phyloP scores from a whole-genome alignment of 2,113 vertebrate genomes.

The Podilymbus podiceps region DNA sequence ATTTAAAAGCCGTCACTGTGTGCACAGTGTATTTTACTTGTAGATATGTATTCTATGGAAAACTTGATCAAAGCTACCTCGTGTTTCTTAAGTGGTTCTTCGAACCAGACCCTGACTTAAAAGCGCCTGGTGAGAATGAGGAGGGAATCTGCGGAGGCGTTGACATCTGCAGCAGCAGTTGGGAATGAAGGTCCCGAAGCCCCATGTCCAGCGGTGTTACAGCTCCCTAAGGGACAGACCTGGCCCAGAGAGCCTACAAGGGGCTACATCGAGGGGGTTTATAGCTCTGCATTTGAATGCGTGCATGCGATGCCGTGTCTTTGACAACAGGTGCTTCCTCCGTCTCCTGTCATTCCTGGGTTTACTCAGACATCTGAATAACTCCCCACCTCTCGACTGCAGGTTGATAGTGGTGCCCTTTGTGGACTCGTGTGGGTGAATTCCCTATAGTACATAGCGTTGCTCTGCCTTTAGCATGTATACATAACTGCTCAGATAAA shows the following conservation, averaged over 20 bases:
- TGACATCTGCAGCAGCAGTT: not conserved
- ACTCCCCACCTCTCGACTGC: not conserved
- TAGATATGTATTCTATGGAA: not conserved
- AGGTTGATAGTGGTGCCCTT: not conserved
- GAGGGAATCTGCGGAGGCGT: not conserved
- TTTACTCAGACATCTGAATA: not conserved
- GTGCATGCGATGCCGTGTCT: not conserved
- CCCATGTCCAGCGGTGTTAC: accelerated
- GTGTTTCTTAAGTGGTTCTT: not conserved
- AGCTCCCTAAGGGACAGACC: not conserved
- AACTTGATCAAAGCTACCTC: not conserved
- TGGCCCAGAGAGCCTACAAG: not conserved
- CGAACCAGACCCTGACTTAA: not conserved
- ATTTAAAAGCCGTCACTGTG: not conserved
- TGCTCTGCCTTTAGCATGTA: not conserved
- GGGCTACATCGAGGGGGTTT: not conserved
- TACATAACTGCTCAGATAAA: slow-evolving; percentile 3
- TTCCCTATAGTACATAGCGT: not conserved
- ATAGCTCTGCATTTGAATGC: not conserved
- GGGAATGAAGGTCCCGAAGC: not conserved
- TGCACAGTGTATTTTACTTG: not conserved
- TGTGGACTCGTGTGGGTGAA: not conserved
- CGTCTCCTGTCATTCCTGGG: not conserved
- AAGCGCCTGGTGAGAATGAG: not conserved
- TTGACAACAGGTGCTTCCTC: not conserved